Evolutionary conservation across 2,888 invertebrate genomes (phyloP).

Genomic region (Lomographa bimaculata): DNA sequence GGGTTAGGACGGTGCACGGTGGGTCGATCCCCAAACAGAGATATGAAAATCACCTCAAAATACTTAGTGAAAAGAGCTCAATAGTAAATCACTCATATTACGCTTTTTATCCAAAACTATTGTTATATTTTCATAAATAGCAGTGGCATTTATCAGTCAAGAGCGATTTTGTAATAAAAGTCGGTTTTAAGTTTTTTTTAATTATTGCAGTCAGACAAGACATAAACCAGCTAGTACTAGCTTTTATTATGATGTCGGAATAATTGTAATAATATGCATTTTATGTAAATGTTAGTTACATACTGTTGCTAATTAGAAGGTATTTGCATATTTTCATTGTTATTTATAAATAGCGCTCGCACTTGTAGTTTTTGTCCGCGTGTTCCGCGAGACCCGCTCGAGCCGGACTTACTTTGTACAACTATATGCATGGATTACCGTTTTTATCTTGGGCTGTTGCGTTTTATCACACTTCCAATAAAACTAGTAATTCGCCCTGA

Average conservation of each 20-base stretch:
- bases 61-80: neutral
- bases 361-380: constrained; percentile 11
- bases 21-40: constrained; percentile 4
- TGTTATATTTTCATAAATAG: constrained; percentile 9
- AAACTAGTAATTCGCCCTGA: too few relatives aligned
- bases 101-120: constrained; percentile 13
- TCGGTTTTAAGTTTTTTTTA: too few relatives aligned
- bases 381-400: constrained; percentile 12
- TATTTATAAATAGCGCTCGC: constrained; percentile 16
- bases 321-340: constrained; percentile 32
- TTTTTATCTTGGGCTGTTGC: too few relatives aligned
- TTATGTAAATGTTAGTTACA: constrained; percentile 26
- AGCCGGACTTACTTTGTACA: too few relatives aligned
- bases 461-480: too few relatives aligned
- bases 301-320: constrained; percentile 25
- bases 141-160: constrained; percentile 2
- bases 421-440: too few relatives aligned
- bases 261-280: constrained; percentile 24
- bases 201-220: too few relatives aligned
- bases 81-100: constrained; percentile 19
- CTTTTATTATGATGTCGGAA: constrained; percentile 24
- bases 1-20: neutral
- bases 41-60: too few relatives aligned
- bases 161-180: constrained; percentile 6
- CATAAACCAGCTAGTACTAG: too few relatives aligned